These are phyloP conservation scores for Brachypodius melanocephalos DNA, from an alignment of 2,113 vertebrate genomes.

Conservation along the genomic window DNA sequence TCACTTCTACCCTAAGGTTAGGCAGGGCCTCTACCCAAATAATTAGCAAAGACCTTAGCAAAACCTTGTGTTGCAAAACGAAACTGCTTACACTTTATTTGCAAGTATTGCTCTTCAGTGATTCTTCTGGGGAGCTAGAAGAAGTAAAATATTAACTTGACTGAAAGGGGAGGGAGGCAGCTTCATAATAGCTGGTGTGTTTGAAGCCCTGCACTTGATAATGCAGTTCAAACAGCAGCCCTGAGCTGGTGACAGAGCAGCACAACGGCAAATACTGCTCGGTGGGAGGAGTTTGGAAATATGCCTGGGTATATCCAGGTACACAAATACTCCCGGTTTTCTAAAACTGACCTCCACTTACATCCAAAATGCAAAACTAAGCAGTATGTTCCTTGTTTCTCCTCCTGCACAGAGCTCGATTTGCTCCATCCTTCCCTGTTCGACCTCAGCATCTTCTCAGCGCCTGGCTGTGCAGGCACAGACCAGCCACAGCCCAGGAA, in stretches of 20 bases:
- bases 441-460: background rate
- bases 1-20: background rate
- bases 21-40: background rate
- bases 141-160: background rate
- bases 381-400: background rate
- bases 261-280: background rate
- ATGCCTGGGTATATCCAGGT: background rate
- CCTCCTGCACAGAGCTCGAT: background rate
- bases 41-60: background rate
- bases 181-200: background rate
- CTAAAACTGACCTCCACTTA: background rate
- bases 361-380: background rate
- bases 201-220: background rate
- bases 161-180: background rate
- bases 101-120: background rate
- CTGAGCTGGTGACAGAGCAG: background rate
- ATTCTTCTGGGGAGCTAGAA: background rate
- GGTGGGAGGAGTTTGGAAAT: background rate
- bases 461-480: rapidly evolving
- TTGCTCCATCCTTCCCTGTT: background rate
- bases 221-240: background rate
- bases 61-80: background rate
- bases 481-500: rapidly evolving
- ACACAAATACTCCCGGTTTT: background rate
- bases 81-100: background rate